A percentile compares a stretch with the other conserved stretches of the same genome.
Conservation (phyloP, 2,113 vertebrate species). For the Rafetus swinhoei region DNA sequence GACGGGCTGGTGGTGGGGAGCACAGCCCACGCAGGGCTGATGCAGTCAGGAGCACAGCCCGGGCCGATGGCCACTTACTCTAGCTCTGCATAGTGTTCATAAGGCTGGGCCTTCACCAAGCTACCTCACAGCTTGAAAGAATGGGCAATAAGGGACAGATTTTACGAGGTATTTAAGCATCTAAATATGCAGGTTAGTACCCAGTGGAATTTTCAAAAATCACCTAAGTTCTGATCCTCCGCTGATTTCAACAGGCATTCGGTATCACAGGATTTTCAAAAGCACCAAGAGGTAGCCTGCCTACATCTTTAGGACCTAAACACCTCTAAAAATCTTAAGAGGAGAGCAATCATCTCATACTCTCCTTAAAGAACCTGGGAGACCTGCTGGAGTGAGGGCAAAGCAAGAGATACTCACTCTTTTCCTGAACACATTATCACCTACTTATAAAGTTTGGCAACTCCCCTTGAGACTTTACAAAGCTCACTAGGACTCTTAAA, state of each 20-base stretch:
- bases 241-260: neutral
- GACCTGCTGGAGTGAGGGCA: neutral
- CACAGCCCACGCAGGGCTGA: too few relatives aligned
- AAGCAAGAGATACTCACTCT: neutral
- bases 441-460: neutral
- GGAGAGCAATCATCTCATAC: neutral
- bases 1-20: too few relatives aligned
- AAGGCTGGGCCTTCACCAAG: neutral
- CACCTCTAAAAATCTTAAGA: neutral
- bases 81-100: conserved; percentile 27
- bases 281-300: neutral
- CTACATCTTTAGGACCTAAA: neutral
- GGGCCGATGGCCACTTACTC: neutral
- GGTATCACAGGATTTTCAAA: neutral
- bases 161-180: neutral
- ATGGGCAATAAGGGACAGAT: neutral
- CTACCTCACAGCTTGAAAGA: neutral
- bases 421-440: too few relatives aligned
- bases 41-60: too few relatives aligned
- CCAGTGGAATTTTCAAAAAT: neutral
- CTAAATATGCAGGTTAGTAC: neutral
- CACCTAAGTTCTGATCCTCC: neutral
- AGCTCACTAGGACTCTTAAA: neutral
- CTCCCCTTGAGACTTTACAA: neutral
- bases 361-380: neutral